Conservation (phyloP, 2,888 invertebrate species). For the Syritta pipiens region DNA sequence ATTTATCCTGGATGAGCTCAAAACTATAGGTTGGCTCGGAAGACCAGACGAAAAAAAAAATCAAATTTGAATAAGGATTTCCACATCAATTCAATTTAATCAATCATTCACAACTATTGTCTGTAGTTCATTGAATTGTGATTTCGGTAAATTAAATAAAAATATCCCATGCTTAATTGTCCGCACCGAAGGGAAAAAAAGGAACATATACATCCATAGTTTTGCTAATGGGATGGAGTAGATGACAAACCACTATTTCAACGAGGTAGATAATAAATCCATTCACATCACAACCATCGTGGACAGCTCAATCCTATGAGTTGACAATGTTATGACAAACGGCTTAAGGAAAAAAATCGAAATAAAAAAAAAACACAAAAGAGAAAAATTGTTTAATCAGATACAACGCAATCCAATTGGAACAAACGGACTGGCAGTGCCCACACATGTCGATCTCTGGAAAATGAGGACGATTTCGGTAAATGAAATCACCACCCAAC, state of each 20-base stretch:
- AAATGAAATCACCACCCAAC: neutral
- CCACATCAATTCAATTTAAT: constrained; percentile 21
- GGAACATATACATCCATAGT: neutral
- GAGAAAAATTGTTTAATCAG: no score
- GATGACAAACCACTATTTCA: neutral
- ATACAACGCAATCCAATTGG: neutral
- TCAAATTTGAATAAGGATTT: constrained; percentile 6
- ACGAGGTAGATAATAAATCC: neutral
- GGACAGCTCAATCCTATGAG: neutral
- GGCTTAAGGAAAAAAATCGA: neutral
- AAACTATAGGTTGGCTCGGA: neutral
- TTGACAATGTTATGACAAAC: neutral
- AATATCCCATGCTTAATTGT: constrained; percentile 10
- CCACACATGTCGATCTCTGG: neutral
- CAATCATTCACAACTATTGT: constrained; percentile 9
- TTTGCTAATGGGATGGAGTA: neutral
- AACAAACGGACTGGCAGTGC: neutral
- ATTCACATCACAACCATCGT: neutral
- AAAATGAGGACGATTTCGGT: neutral
- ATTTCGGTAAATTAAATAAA: constrained; percentile 37
- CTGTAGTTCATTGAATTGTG: constrained; percentile 19
- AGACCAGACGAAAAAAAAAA: neutral
- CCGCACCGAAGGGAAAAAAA: neutral
- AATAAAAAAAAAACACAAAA: no score
- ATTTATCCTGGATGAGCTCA: neutral